Percentiles rank a stretch among this genome's conserved stretches.
Evolutionary conservation across 2,888 invertebrate genomes (phyloP).

Genomic region (Bhutanitis thaidina): DNA sequence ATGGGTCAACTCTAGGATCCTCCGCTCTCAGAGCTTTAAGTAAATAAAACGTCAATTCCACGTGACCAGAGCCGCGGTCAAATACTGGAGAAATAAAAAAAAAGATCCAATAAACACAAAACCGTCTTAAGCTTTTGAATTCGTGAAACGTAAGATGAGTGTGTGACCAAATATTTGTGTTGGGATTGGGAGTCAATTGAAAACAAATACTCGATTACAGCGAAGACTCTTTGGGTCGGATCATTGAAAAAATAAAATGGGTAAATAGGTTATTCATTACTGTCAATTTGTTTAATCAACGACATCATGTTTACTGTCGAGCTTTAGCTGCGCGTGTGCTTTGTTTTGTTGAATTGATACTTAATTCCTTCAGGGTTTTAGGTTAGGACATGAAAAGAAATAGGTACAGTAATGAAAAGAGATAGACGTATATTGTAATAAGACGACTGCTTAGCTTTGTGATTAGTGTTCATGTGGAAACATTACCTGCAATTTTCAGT

Average conservation of each 20-base stretch:
- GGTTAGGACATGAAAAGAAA: no score
- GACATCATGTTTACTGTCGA: neutral
- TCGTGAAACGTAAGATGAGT: conserved; percentile 14
- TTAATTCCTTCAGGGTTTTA: no score
- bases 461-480: no score
- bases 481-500: no score
- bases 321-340: neutral
- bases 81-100: neutral
- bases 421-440: no score
- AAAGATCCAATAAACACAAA: conserved; percentile 8
- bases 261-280: conserved; percentile 16
- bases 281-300: conserved; percentile 17
- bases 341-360: no score
- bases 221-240: conserved; percentile 6
- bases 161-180: conserved; percentile 18
- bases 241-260: conserved; percentile 19
- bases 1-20: no score
- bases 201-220: conserved; percentile 16
- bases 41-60: conserved; percentile 7
- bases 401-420: no score
- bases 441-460: no score
- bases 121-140: conserved; percentile 6
- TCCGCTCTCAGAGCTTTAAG: no score
- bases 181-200: conserved; percentile 20
- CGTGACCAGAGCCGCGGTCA: neutral